Conservation (phyloP, 2,888 invertebrate genomes). For the Aspidiotus rigidus region DNA sequence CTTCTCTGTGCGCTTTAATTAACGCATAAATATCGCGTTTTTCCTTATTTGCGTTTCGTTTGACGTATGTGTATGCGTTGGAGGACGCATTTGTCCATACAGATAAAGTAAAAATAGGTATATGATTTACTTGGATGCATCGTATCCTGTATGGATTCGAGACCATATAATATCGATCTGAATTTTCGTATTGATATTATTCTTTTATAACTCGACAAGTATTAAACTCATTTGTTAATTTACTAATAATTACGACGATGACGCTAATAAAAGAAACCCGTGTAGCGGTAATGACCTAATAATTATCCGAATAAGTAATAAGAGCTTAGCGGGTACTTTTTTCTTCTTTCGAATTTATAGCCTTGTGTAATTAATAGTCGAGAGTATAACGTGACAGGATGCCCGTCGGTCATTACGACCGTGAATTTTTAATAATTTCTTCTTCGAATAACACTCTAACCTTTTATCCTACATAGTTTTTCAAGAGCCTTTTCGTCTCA, state of each 20-base stretch:
- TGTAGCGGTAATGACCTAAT: conserved; percentile 10
- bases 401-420: conserved; percentile 31
- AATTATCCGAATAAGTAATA: conserved; percentile 10
- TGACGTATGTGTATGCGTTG: too few relatives aligned
- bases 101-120: too few relatives aligned
- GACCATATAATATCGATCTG: too few relatives aligned
- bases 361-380: conserved; percentile 28
- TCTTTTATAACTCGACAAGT: too few relatives aligned
- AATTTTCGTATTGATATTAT: too few relatives aligned
- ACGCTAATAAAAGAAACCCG: background rate
- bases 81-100: too few relatives aligned
- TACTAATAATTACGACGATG: conserved; percentile 1
- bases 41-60: too few relatives aligned
- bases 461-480: conserved; percentile 7
- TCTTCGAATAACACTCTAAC: conserved; percentile 4
- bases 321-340: background rate
- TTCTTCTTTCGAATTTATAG: conserved; percentile 27
- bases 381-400: conserved; percentile 32
- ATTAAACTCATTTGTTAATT: background rate
- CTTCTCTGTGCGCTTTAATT: too few relatives aligned
- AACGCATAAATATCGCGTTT: too few relatives aligned
- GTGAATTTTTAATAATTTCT: conserved; percentile 31
- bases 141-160: too few relatives aligned
- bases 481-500: conserved; percentile 1
- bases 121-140: too few relatives aligned